Evolutionary conservation across 2,113 vertebrate species (phyloP).

Genomic region (Peucedramus taeniatus): DNA sequence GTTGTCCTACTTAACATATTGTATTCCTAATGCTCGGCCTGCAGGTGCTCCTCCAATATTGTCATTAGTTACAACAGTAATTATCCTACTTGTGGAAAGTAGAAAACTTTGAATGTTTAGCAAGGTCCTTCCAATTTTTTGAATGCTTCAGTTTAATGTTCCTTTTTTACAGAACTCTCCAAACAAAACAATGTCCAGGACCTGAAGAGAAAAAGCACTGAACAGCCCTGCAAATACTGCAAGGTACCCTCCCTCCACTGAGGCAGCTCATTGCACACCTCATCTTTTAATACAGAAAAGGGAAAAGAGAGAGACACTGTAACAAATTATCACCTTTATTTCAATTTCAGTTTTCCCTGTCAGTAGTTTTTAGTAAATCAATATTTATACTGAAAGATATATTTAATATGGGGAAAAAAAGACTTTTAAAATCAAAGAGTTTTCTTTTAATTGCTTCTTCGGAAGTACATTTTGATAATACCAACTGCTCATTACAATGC

Average conservation of each 20-base stretch:
- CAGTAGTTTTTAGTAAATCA: conserved; percentile 14
- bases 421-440: conserved; percentile 19
- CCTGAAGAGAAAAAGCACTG: neutral
- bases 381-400: conserved; percentile 10
- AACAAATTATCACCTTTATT: conserved; percentile 1
- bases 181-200: neutral
- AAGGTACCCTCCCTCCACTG: neutral
- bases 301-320: neutral
- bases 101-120: neutral
- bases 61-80: neutral
- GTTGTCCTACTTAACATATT: neutral
- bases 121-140: neutral
- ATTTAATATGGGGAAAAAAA: conserved; percentile 4
- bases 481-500: conserved; percentile 44
- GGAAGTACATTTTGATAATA: conserved; percentile 65
- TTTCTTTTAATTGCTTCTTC: conserved; percentile 42
- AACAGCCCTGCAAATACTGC: neutral
- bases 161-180: neutral
- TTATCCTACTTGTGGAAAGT: neutral
- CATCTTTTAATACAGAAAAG: neutral
- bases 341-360: neutral
- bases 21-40: neutral
- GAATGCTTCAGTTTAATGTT: neutral
- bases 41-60: neutral
- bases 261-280: neutral